A percentile compares a stretch with the other conserved stretches of the same genome.
Evolutionary conservation across 2,888 invertebrate species (phyloP).

Genomic region (Argyresthia albistria): DNA sequence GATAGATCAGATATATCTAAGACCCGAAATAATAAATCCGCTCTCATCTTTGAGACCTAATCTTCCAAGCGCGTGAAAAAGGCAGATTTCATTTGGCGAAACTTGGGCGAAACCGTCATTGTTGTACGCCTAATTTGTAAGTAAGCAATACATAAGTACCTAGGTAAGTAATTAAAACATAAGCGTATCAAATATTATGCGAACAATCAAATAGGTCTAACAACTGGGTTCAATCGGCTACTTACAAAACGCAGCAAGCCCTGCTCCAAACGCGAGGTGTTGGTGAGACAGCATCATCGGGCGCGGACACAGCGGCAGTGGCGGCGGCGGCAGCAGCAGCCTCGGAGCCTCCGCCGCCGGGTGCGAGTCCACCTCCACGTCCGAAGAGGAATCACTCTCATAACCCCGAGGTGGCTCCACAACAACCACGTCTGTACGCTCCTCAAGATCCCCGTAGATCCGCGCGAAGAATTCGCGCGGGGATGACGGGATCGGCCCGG

Average conservation of each 20-base stretch:
- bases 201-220: no score
- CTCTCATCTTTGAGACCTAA: no score
- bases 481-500: slow-evolving; percentile 75
- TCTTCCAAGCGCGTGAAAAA: no score
- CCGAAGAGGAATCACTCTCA: slow-evolving; percentile 58
- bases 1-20: no score
- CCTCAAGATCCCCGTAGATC: slow-evolving; percentile 84
- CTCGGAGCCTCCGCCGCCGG: slow-evolving; percentile 44
- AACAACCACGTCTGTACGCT: slow-evolving; percentile 12
- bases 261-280: slow-evolving; percentile 73
- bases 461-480: slow-evolving; percentile 86
- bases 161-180: no score
- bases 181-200: no score
- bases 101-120: no score
- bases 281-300: slow-evolving; percentile 58
- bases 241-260: slow-evolving; percentile 72
- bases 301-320: slow-evolving; percentile 53
- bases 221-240: slow-evolving; percentile 12
- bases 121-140: no score
- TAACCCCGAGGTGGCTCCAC: slow-evolving; percentile 10
- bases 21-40: no score
- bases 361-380: slow-evolving; percentile 55
- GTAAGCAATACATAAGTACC: no score
- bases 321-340: slow-evolving; percentile 33
- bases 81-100: no score